A percentile compares a stretch with the other conserved stretches of the same genome.
Evolutionary conservation across 2,888 invertebrate species (phyloP).

Genomic region (Pasiphila rectangulata): DNA sequence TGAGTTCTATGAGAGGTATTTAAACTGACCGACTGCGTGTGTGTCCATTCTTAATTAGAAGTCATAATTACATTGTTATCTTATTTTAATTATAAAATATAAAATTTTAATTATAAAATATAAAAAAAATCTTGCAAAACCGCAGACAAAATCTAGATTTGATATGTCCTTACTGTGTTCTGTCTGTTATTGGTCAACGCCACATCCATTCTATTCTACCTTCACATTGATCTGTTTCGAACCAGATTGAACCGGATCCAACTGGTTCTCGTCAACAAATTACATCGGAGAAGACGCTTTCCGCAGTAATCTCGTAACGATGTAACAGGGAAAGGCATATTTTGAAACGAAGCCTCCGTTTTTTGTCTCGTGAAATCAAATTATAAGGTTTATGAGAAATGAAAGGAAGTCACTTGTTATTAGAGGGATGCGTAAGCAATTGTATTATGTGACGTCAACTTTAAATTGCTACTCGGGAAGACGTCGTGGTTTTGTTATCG

Average conservation of each 20-base stretch:
- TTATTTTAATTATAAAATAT: no score
- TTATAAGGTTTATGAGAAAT: conserved; percentile 21
- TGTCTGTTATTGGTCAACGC: not conserved
- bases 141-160: no score
- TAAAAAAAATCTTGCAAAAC: no score
- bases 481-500: no score
- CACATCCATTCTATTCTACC: conserved; percentile 2
- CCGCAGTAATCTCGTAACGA: conserved; percentile 29
- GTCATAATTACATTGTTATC: no score
- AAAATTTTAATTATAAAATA: no score
- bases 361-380: conserved; percentile 24
- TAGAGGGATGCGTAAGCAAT: conserved; percentile 10
- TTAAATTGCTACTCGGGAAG: no score
- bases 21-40: no score
- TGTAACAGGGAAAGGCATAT: conserved; percentile 21
- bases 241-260: conserved; percentile 28
- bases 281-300: conserved; percentile 31
- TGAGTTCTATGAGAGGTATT: no score
- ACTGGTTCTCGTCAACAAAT: conserved; percentile 34
- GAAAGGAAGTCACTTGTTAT: conserved; percentile 15
- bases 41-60: no score
- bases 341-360: conserved; percentile 20
- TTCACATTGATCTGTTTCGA: not conserved
- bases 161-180: no score
- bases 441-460: conserved; percentile 9